These are phyloP conservation scores for Agelastica alni DNA, from an alignment of 2,888 invertebrate genomes.

Conservation along the genomic window DNA sequence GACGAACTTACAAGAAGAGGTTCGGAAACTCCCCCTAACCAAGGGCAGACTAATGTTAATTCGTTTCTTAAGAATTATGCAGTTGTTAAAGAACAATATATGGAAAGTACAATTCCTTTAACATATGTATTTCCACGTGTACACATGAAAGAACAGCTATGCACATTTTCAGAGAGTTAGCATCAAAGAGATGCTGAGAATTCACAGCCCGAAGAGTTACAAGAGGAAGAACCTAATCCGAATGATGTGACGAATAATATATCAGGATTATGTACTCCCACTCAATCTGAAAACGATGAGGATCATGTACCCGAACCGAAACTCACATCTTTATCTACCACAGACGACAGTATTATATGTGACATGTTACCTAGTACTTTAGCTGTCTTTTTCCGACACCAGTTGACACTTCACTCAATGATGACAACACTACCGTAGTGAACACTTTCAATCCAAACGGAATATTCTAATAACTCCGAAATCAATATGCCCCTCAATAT, in stretches of 20 bases:
- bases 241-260: neutral
- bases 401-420: slow-evolving; percentile 7
- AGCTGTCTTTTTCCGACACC: slow-evolving; percentile 5
- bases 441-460: slow-evolving; percentile 7
- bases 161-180: too few species aligned
- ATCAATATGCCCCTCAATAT: slow-evolving; percentile 7
- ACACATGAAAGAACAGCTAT: too few species aligned
- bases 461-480: slow-evolving; percentile 1
- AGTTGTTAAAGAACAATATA: too few species aligned
- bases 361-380: slow-evolving; percentile 4
- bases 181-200: slow-evolving; percentile 1
- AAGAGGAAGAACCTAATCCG: neutral
- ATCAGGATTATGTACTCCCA: slow-evolving; percentile 12
- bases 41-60: too few species aligned
- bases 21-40: too few species aligned
- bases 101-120: too few species aligned
- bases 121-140: too few species aligned
- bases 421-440: slow-evolving; percentile 6
- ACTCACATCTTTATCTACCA: slow-evolving; percentile 1
- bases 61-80: too few species aligned
- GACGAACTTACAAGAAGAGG: too few species aligned
- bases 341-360: slow-evolving; percentile 1
- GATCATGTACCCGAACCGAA: slow-evolving; percentile 4
- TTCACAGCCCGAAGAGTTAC: neutral
- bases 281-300: slow-evolving; percentile 12